Conservation (phyloP, 2,113 vertebrate species). For the Lepisosteus osseus region DNA sequence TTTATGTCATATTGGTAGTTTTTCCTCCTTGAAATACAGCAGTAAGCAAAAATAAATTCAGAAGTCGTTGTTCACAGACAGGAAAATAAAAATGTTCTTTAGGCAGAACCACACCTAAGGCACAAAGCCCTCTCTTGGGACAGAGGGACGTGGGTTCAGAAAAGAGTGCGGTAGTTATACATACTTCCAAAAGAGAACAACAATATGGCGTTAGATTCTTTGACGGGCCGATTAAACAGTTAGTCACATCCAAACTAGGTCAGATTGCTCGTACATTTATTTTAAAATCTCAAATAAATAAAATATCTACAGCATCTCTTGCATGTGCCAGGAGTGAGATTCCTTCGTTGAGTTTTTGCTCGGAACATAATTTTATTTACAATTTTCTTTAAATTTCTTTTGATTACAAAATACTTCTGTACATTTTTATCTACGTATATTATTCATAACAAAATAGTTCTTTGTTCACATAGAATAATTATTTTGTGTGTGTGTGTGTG, state of each 20-base stretch:
- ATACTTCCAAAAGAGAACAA: constrained; percentile 81
- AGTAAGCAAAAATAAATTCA: constrained; percentile 49
- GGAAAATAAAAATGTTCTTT: constrained; percentile 64
- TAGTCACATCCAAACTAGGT: constrained; percentile 22
- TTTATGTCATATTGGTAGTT: constrained; percentile 75
- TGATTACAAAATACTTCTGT: constrained; percentile 31
- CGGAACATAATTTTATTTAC: constrained; percentile 63
- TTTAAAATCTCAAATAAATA: constrained; percentile 57
- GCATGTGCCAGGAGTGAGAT: constrained; percentile 53
- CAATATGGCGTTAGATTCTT: constrained; percentile 73
- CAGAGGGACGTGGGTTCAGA: constrained; percentile 71
- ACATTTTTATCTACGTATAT: constrained; percentile 28
- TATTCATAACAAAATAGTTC: constrained; percentile 30
- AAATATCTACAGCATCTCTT: constrained; percentile 75
- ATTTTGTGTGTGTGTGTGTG: constrained; percentile 10
- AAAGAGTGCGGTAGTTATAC: constrained; percentile 79
- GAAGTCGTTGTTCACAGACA: constrained; percentile 70
- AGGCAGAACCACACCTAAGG: constrained; percentile 86
- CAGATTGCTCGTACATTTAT: constrained; percentile 34
- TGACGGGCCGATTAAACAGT: constrained; percentile 55
- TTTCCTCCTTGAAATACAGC: constrained; percentile 36
- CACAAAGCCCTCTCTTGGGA: constrained; percentile 78
- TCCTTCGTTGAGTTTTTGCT: constrained; percentile 37
- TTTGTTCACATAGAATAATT: constrained; percentile 19
- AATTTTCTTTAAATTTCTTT: constrained; percentile 28